A percentile compares a stretch with the other conserved stretches of the same genome.
Evolutionary conservation across 2,888 invertebrate genomes (phyloP).

Genomic region (Adelphocoris suturalis): DNA sequence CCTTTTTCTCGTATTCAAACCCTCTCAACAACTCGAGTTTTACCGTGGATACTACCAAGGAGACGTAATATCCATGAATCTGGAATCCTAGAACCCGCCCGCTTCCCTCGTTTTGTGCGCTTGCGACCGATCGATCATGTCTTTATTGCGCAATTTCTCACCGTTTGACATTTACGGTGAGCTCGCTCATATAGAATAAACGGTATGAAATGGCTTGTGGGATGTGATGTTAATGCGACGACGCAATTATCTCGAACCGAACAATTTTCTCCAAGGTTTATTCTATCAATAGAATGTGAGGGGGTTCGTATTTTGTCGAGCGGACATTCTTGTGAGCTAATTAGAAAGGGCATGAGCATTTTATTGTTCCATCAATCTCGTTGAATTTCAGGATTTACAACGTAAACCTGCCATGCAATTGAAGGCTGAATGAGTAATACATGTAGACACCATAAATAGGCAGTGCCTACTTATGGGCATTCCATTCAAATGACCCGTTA

Average conservation of each 20-base stretch:
- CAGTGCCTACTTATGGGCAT: too few relatives aligned
- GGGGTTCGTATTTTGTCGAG: background rate
- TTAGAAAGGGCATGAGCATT: too few relatives aligned
- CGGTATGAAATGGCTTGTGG: background rate
- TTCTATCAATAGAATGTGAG: background rate
- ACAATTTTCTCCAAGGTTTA: conserved; percentile 18
- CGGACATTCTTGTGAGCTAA: too few relatives aligned
- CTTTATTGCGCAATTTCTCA: conserved; percentile 31
- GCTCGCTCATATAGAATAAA: background rate
- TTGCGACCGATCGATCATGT: conserved; percentile 30
- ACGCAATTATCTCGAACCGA: background rate
- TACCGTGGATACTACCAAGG: background rate
- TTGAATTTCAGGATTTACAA: too few relatives aligned
- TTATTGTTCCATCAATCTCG: too few relatives aligned
- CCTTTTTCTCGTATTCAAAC: background rate
- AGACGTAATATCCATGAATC: background rate
- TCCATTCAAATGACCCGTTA: too few relatives aligned
- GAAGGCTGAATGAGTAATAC: too few relatives aligned
- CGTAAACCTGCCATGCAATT: too few relatives aligned
- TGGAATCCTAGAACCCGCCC: conserved; percentile 25
- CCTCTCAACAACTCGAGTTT: background rate
- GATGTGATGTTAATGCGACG: background rate
- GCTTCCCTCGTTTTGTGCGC: background rate
- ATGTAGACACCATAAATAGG: too few relatives aligned
- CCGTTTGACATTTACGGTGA: conserved; percentile 4